Evolutionary conservation across 2,888 invertebrate genomes (phyloP).

Genomic region (Cataglyphis altisquamis): DNA sequence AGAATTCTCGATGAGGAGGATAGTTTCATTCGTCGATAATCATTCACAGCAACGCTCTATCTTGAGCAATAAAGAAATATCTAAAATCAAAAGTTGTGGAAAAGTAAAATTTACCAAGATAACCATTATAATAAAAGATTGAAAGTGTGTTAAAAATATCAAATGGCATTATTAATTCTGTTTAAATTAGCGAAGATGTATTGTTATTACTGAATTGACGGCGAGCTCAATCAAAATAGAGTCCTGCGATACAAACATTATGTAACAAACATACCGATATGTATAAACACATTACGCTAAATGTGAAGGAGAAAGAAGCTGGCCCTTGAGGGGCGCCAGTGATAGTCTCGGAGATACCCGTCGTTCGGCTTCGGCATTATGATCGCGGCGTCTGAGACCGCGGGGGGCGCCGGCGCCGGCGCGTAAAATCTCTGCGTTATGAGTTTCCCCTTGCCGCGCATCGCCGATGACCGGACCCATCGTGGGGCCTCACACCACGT

Average conservation of each 20-base stretch:
- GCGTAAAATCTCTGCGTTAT: conserved; percentile 85
- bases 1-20: conserved; percentile 36
- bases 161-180: conserved; percentile 10
- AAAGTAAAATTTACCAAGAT: not conserved
- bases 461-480: conserved; percentile 56
- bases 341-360: conserved; percentile 78
- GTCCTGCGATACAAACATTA: conserved; percentile 61
- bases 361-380: conserved; percentile 80
- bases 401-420: conserved; percentile 86
- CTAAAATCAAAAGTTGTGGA: not conserved
- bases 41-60: not conserved
- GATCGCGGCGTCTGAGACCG: conserved; percentile 86
- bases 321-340: conserved; percentile 74
- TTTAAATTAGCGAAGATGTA: not conserved
- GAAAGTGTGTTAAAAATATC: not conserved
- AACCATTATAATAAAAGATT: not conserved
- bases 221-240: not conserved
- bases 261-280: conserved; percentile 65
- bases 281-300: conserved; percentile 67
- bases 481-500: conserved; percentile 66
- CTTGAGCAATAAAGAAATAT: not conserved
- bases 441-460: conserved; percentile 75
- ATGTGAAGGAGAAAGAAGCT: conserved; percentile 59
- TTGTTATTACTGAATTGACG: not conserved
- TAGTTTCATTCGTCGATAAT: not conserved